phyloP scores from a whole-genome alignment of 1,140 invertebrate species.

The Formica selysi region DNA sequence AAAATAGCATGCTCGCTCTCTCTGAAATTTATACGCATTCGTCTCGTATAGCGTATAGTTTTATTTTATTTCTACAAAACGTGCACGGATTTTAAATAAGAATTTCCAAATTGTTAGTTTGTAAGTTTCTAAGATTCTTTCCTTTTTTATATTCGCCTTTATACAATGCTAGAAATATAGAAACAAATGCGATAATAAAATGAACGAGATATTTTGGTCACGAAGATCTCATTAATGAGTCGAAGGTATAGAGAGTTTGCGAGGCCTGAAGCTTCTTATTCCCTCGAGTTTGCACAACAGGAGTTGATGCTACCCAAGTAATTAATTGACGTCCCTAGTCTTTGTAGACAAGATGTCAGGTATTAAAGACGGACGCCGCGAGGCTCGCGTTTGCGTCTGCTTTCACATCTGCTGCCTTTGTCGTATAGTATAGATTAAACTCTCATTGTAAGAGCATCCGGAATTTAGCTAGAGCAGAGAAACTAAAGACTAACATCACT shows the following conservation, averaged over 20 bases:
- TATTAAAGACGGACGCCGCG: conserved; percentile 73
- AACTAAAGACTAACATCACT: conserved; percentile 30
- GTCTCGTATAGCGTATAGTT: neutral
- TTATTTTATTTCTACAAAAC: conserved; percentile 28
- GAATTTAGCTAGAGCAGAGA: conserved; percentile 39
- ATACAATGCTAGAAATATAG: too few species aligned
- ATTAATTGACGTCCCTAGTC: conserved; percentile 83
- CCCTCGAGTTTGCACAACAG: conserved; percentile 4
- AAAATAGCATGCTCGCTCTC: conserved; percentile 29
- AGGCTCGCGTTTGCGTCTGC: conserved; percentile 74
- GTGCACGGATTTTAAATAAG: neutral
- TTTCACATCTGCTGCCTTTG: conserved; percentile 72
- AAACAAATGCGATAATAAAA: neutral
- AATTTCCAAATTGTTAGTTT: neutral
- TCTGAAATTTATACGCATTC: conserved; percentile 40
- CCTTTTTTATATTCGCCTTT: neutral
- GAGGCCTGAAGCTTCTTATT: conserved; percentile 48
- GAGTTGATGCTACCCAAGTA: conserved; percentile 68
- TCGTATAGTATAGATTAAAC: conserved; percentile 67
- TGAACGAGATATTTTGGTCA: neutral
- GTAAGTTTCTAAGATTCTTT: neutral
- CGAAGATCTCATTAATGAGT: conserved; percentile 24
- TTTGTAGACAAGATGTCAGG: conserved; percentile 82
- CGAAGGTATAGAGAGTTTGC: neutral
- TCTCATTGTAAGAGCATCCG: conserved; percentile 25